phyloP scores from a whole-genome alignment of 2,797 vertebrate genomes.

The Melanotaenia parkinsoni region DNA sequence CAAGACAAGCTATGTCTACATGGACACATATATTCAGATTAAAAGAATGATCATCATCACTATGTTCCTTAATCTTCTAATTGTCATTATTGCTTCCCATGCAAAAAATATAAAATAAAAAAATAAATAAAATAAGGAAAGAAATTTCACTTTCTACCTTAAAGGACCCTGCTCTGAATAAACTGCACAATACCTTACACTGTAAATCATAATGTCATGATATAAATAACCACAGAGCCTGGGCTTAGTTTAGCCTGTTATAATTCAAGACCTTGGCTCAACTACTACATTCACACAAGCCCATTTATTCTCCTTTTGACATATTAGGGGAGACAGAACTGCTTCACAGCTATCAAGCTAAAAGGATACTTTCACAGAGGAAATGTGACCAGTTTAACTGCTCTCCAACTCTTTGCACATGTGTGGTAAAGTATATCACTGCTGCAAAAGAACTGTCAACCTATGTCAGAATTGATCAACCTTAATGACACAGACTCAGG shows the following conservation, averaged over 20 bases:
- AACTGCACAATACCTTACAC: constrained; percentile 2
- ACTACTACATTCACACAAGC: constrained; percentile 26
- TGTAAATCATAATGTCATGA: constrained; percentile 14
- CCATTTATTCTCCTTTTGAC: constrained; percentile 42
- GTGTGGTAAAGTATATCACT: constrained; percentile 79
- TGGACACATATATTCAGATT: too few species aligned
- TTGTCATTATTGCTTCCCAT: too few species aligned
- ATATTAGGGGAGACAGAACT: constrained; percentile 71
- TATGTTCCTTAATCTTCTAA: too few species aligned
- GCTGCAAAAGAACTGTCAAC: constrained; percentile 73
- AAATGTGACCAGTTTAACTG: constrained; percentile 77
- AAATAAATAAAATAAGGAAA: background rate
- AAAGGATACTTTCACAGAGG: constrained; percentile 71
- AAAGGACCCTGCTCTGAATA: background rate
- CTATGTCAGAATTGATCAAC: constrained; percentile 81
- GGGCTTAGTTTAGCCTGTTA: constrained; percentile 23
- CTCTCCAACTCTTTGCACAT: constrained; percentile 77
- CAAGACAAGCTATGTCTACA: background rate
- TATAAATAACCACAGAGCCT: constrained; percentile 9
- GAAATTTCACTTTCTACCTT: background rate
- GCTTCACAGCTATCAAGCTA: constrained; percentile 68
- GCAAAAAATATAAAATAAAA: too few species aligned
- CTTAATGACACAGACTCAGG: constrained; percentile 58
- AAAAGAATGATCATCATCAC: too few species aligned
- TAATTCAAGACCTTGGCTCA: constrained; percentile 28